Evolutionary conservation across 2,797 vertebrate genomes (phyloP).

Genomic region (Phataginus tricuspis): DNA sequence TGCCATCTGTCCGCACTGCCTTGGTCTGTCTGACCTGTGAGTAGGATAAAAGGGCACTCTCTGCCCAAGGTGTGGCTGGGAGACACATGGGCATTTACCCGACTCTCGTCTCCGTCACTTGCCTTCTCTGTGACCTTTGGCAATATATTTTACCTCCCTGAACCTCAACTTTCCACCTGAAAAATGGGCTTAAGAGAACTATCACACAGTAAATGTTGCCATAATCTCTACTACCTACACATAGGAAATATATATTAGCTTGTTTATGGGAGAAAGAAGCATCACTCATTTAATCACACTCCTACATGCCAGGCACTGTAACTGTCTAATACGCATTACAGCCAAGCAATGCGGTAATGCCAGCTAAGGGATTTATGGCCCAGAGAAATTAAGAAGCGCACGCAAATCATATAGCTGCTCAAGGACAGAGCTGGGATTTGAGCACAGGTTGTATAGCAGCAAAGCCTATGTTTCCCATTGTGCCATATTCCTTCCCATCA

Average conservation of each 20-base stretch:
- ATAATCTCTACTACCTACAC: not conserved
- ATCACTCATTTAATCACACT: not conserved
- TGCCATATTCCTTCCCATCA: not conserved
- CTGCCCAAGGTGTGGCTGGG: not conserved
- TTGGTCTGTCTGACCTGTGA: slow-evolving; percentile 95
- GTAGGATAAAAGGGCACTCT: slow-evolving; percentile 74
- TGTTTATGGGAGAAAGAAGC: not conserved
- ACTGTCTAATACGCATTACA: not conserved
- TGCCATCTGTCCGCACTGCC: slow-evolving; percentile 88
- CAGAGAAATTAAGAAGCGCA: not conserved
- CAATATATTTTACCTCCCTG: not conserved
- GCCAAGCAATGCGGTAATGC: not conserved
- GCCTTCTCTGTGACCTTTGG: not conserved
- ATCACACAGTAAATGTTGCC: not conserved
- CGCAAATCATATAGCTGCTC: not conserved
- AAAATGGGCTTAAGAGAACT: not conserved
- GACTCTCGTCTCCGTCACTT: not conserved
- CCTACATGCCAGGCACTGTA: not conserved
- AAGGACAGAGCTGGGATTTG: not conserved
- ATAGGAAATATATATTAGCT: not conserved
- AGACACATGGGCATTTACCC: not conserved
- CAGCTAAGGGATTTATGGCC: not conserved
- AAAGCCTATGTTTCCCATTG: not conserved
- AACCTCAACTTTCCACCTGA: not conserved
- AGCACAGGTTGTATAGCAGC: not conserved